Evolutionary conservation across 2,888 invertebrate species (phyloP).

Genomic region (Pecten maximus): DNA sequence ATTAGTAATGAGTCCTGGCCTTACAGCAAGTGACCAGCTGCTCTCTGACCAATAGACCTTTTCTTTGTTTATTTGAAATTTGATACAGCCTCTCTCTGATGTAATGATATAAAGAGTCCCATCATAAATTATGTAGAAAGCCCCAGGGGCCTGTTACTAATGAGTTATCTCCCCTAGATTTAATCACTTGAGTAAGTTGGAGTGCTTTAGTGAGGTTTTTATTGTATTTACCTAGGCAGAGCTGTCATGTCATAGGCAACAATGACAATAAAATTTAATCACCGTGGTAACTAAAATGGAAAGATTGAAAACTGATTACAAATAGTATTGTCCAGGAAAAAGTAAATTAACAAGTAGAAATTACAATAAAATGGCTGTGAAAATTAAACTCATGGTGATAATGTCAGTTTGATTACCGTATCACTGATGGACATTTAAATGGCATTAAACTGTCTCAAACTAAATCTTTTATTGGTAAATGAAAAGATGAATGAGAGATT

Average conservation of each 20-base stretch:
- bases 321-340: background rate
- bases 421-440: background rate
- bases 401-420: background rate
- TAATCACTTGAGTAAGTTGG: conserved; percentile 7
- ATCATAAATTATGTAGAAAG: conserved; percentile 23
- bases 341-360: background rate
- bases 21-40: conserved; percentile 2
- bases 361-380: background rate
- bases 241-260: background rate
- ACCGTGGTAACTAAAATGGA: conserved; percentile 6
- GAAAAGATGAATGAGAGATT: no score
- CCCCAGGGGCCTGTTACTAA: background rate
- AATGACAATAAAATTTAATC: background rate
- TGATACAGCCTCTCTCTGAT: conserved; percentile 18
- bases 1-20: background rate
- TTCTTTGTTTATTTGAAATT: conserved; percentile 35
- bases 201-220: conserved; percentile 24
- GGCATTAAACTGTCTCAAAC: background rate
- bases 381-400: background rate
- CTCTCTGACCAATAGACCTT: conserved; percentile 10
- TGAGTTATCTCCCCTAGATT: conserved; percentile 10
- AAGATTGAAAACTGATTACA: background rate
- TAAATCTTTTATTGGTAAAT: no score
- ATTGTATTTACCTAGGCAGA: conserved; percentile 9
- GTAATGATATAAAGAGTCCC: conserved; percentile 13